phyloP scores from a whole-genome alignment of 2,888 invertebrate species.

The Dione juno region DNA sequence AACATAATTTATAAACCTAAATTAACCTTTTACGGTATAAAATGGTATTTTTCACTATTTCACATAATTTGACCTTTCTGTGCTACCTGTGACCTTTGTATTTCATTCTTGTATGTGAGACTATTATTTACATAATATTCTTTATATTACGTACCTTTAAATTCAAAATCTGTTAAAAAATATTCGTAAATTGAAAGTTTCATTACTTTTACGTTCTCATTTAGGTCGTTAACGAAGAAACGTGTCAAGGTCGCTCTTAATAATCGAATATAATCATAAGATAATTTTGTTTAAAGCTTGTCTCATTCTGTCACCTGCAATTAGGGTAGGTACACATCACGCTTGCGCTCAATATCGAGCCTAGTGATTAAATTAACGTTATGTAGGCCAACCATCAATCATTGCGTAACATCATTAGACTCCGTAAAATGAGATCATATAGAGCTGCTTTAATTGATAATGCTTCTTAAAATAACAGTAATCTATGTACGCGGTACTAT shows the following conservation, averaged over 20 bases:
- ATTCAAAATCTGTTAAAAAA: not conserved
- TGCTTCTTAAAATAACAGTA: slow-evolving; percentile 24
- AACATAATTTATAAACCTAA: not conserved
- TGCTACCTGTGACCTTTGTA: not conserved
- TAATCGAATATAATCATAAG: slow-evolving; percentile 22
- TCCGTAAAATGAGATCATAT: slow-evolving; percentile 58
- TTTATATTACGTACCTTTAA: not conserved
- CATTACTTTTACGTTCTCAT: slow-evolving; percentile 1
- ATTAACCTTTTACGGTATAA: not conserved
- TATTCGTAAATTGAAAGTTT: not conserved
- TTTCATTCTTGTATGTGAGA: not conserved
- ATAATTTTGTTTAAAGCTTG: slow-evolving; percentile 36
- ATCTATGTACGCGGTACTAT: no score
- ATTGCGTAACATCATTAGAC: slow-evolving; percentile 57
- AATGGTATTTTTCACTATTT: not conserved
- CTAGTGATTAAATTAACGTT: slow-evolving; percentile 51
- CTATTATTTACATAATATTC: not conserved
- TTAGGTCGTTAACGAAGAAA: slow-evolving; percentile 14
- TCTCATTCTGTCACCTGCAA: slow-evolving; percentile 39
- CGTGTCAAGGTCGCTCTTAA: slow-evolving; percentile 21
- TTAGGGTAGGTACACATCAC: slow-evolving; percentile 47
- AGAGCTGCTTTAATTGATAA: slow-evolving; percentile 43
- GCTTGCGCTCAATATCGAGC: slow-evolving; percentile 39
- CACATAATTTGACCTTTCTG: not conserved
- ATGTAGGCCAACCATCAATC: slow-evolving; percentile 63